Evolutionary conservation across 2,888 invertebrate species (phyloP), one percentile per base, ranked within the genome.

Genomic region (Plagodis dolabraria): DNA sequence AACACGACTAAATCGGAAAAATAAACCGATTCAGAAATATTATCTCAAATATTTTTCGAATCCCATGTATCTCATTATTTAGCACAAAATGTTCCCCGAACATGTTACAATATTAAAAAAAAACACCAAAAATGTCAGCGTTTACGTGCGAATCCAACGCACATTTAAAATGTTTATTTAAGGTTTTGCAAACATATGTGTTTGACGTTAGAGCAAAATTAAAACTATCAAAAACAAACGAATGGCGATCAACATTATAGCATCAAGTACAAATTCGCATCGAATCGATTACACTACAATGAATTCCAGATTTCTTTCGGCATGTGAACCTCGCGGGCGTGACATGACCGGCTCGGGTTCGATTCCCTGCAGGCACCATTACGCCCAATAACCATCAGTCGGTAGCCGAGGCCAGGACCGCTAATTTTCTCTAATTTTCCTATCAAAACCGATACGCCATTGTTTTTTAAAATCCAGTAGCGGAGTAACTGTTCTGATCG

Each of bases 351-450:
- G 71, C 75, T 68, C 71, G 75, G 80, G 85, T 83, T 81, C 82
- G 84, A 80, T 71, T 80, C 89, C 92, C 89, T 82, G 81, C 77
- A 86, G 92, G 91, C 92, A 85, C 89, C 71, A 92, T 92, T 92
- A 92, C 76, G 78, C 69, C 82, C 89, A 87, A 88, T 91, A 92
- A 91, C 90, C 85, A 87, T 89, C 90, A 85, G 86, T 73, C 92
- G 85, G 92, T 92, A 92, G 92, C 89, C 76, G 73, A 76, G 70
- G 67, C 79, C 70, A 75, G 75, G 79, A 82, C 84, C 83, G 82
- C 87, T 92, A 92, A 92, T 92, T 92, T 91, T 86, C 87, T 85
- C 91, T 92, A 91, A 92, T 92, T 92, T 92, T 91, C 92, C 85
- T 91, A 92, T 92, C 92, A 92, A 89, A 92, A 85, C 74, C 88